Conservation (phyloP, 2,888 invertebrate species). For the Nycteola revayana region DNA sequence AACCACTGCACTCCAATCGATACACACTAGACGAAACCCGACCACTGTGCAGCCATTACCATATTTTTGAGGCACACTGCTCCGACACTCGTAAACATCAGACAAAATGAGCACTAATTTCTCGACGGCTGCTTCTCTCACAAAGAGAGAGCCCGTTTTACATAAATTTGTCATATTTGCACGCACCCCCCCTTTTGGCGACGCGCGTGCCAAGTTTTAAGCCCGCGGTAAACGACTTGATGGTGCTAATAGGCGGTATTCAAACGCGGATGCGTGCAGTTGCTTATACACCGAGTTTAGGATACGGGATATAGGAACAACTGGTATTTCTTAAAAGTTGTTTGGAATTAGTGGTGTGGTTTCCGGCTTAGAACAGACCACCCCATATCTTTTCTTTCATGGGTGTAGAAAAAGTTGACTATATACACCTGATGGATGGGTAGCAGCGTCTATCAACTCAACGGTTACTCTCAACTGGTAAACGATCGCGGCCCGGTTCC, state of each 20-base stretch:
- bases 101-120: constrained; percentile 76
- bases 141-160: constrained; percentile 60
- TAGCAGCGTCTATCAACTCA: no score
- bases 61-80: constrained; percentile 63
- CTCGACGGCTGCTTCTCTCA: constrained; percentile 46
- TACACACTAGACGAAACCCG: constrained; percentile 46
- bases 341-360: no score
- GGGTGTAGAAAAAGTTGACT: no score
- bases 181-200: constrained; percentile 51
- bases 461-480: no score
- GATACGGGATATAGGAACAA: no score
- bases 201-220: constrained; percentile 57
- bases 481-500: no score
- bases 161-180: constrained; percentile 81
- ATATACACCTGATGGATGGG: no score
- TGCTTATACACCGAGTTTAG: constrained; percentile 6
- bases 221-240: constrained; percentile 40
- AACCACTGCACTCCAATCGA: constrained; percentile 42
- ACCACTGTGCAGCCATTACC: constrained; percentile 54
- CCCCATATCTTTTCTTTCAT: no score
- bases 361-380: no score
- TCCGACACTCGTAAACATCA: constrained; percentile 67
- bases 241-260: constrained; percentile 23
- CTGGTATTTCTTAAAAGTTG: no score
- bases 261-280: constrained; percentile 12